phyloP scores from a whole-genome alignment of 2,113 vertebrate genomes.

The Cyanistes caeruleus region DNA sequence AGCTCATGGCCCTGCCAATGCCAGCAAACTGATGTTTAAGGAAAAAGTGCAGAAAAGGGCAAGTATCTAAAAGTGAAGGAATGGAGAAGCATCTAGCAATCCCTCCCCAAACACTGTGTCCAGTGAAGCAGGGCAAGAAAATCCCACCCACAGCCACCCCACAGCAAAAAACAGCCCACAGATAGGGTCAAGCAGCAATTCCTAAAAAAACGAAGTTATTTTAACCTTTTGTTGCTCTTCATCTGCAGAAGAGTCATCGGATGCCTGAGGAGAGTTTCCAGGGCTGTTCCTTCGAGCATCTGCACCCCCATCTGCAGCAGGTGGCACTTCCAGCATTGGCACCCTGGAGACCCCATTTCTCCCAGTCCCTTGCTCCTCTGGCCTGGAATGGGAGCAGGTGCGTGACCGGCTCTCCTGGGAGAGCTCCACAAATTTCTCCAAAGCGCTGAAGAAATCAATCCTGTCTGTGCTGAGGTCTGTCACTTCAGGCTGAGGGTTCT shows the following conservation, averaged over 20 bases:
- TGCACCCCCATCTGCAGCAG: slow-evolving; percentile 35
- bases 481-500: slow-evolving; percentile 51
- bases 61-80: background rate
- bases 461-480: slow-evolving; percentile 85
- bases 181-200: accelerated
- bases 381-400: slow-evolving; percentile 74
- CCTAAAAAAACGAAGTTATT: background rate
- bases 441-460: slow-evolving; percentile 93
- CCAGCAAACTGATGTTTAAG: slow-evolving; percentile 4
- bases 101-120: background rate
- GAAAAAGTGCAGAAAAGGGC: background rate
- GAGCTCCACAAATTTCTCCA: slow-evolving; percentile 91
- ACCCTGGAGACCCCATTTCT: slow-evolving; percentile 65
- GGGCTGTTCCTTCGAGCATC: slow-evolving; percentile 65
- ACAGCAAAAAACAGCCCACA: background rate
- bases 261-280: slow-evolving; percentile 67
- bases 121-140: background rate
- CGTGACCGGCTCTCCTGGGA: slow-evolving; percentile 81
- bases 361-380: slow-evolving; percentile 75
- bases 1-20: background rate
- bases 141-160: background rate
- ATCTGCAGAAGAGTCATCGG: slow-evolving; percentile 77
- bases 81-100: background rate
- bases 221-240: slow-evolving; percentile 82
- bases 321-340: slow-evolving; percentile 53